Evolutionary conservation across 23 tunicate genomes (phyloP), one percentile per base, ranked within the genome.

Genomic region (Clavelina lepadiformis): DNA sequence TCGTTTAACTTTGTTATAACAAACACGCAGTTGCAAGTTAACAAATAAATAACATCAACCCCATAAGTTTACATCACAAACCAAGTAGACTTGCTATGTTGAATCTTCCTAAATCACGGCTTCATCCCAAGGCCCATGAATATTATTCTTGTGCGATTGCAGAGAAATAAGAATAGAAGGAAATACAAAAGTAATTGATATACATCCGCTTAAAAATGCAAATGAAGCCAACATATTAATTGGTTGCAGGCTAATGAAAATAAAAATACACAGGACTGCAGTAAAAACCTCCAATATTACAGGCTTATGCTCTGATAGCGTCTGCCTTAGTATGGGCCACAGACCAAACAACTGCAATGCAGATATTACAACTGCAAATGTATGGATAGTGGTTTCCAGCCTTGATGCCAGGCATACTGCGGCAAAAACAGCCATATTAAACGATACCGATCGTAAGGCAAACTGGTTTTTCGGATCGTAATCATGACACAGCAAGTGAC

Each of bases 71-170:
- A n/a, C n/a, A n/a, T n/a, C n/a, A n/a, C n/a, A n/a, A n/a, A n/a
- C n/a, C n/a, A n/a, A n/a, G n/a, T n/a, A 54, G n/a, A n/a, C n/a
- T n/a, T n/a, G n/a, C n/a, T n/a, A n/a, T n/a, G n/a, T n/a, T 68
- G 37, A 4, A 5, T 73, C 26, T 27, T 41, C 70, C 5, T 51
- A 35, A 28, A 89, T 61, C 55, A 89, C 72, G 11, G 97, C 97
- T 81, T 89, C 97, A 64, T 89, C 97, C 97, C 97, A 89, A 15
- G 97, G 97, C 2, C 97, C 97, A 49, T 75, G 55, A 21, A 89
- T 77, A 65, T 75, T 89, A 38, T 76, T 49, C 55, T 89, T 89
- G 19, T 71, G 72, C 31, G 56, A 36, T 52, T 89, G 89, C 52
- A 81, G 35, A 3, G 66, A 60, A 18, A 81, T 29, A 7, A 89